These are phyloP conservation scores for Hippocampus comes DNA, from an alignment of 2,113 vertebrate genomes.

Conservation along the genomic window DNA sequence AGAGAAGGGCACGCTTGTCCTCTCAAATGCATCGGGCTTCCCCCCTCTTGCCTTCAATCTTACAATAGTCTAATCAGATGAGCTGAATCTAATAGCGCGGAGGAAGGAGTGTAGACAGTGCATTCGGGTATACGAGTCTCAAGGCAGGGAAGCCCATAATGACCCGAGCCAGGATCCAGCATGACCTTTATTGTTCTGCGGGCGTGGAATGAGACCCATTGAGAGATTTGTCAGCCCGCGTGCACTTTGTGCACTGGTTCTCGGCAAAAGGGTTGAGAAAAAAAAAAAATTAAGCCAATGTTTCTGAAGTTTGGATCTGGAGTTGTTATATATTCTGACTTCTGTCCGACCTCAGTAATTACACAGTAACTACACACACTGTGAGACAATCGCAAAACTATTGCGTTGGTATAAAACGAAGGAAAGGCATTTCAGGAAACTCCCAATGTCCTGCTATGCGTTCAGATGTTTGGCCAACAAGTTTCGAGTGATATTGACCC, in stretches of 20 bases:
- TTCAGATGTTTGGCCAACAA: background rate
- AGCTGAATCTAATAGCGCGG: constrained; percentile 35
- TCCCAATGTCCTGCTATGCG: too few relatives aligned
- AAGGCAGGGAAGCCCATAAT: constrained; percentile 20
- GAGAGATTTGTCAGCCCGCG: background rate
- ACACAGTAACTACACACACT: too few relatives aligned
- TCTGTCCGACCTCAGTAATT: too few relatives aligned
- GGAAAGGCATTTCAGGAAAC: too few relatives aligned
- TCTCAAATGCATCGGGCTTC: constrained; percentile 12
- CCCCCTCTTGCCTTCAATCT: constrained; percentile 11
- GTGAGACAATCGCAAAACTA: too few relatives aligned
- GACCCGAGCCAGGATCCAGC: constrained; percentile 24
- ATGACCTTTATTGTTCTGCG: constrained; percentile 55
- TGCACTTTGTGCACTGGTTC: constrained; percentile 17
- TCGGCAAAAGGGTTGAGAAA: constrained; percentile 12
- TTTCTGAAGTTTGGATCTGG: background rate
- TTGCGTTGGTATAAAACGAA: too few relatives aligned
- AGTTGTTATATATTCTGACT: background rate
- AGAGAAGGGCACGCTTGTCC: constrained; percentile 11
- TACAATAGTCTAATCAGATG: constrained; percentile 34
- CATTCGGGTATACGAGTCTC: constrained; percentile 27
- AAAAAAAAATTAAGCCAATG: constrained; percentile 16
- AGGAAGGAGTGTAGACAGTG: constrained; percentile 34
- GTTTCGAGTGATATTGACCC: background rate
- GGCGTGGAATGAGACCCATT: constrained; percentile 6